These are phyloP conservation scores for Heteromormyrus szaboi DNA, from an alignment of 2,797 vertebrate genomes.

Conservation along the genomic window DNA sequence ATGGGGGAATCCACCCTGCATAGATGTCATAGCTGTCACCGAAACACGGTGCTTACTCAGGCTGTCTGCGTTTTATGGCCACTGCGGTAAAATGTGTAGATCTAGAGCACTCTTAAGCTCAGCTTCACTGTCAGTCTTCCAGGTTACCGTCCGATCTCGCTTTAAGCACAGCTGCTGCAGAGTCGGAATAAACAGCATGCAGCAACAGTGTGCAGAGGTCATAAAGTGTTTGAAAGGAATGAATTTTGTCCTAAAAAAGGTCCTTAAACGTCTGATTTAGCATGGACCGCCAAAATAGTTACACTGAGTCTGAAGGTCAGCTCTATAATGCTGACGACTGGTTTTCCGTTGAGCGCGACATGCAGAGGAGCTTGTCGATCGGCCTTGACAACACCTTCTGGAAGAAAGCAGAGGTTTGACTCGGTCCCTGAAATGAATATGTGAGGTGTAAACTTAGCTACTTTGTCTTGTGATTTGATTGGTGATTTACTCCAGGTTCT, in stretches of 20 bases:
- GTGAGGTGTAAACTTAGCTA: not conserved
- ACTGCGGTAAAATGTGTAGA: constrained; percentile 45
- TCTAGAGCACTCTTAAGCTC: constrained; percentile 34
- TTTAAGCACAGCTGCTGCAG: not conserved
- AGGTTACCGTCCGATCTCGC: not conserved
- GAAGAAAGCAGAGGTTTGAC: not conserved
- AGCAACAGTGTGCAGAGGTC: not conserved
- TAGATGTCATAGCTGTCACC: constrained; percentile 29
- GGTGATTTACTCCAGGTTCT: not conserved
- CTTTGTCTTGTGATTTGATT: not conserved
- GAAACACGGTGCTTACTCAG: constrained; percentile 33
- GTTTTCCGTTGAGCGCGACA: not conserved
- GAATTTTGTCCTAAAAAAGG: not conserved
- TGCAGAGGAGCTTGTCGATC: not conserved
- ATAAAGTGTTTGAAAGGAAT: not conserved
- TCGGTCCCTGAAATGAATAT: not conserved
- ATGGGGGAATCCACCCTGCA: constrained; percentile 34
- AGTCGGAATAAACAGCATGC: not conserved
- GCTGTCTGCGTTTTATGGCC: constrained; percentile 37
- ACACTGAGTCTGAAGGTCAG: not conserved
- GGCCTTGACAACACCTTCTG: not conserved
- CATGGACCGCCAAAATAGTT: not conserved
- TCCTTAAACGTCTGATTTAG: not conserved
- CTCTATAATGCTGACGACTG: not conserved
- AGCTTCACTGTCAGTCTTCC: constrained; percentile 31